Conservation (phyloP, 1,140 invertebrate species). For the Melanaphis sacchari region DNA sequence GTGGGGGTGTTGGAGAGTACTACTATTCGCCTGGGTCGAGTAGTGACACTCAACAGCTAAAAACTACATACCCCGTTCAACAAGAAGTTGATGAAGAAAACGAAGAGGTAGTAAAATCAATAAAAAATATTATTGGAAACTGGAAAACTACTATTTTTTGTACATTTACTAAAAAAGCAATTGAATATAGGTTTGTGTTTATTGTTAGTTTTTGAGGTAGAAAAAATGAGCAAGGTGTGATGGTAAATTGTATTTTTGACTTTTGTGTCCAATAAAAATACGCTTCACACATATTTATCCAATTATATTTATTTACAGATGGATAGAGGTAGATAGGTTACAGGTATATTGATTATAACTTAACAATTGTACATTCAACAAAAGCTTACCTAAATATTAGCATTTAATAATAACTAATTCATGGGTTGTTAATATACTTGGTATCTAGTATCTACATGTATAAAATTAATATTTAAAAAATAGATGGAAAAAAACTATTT, state of each 20-base stretch:
- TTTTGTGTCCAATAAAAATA: constrained; percentile 6
- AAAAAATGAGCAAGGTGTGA: background rate
- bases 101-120: constrained; percentile 44
- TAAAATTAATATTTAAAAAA: background rate
- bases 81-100: constrained; percentile 47
- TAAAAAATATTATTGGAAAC: background rate
- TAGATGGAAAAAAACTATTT: background rate
- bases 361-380: background rate
- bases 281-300: background rate
- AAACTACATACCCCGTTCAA: constrained; percentile 41
- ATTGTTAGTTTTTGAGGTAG: background rate
- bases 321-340: background rate
- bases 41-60: constrained; percentile 48
- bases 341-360: background rate
- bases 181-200: background rate
- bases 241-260: constrained; percentile 8
- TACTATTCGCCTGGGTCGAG: constrained; percentile 51
- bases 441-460: background rate
- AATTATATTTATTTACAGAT: background rate
- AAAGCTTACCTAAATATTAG: background rate
- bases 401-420: background rate
- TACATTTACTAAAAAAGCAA: constrained; percentile 10
- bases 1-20: constrained; percentile 37
- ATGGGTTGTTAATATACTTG: background rate
- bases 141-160: background rate